Conservation (phyloP, 1,140 invertebrate genomes). For the Cecropterus lyciades region DNA sequence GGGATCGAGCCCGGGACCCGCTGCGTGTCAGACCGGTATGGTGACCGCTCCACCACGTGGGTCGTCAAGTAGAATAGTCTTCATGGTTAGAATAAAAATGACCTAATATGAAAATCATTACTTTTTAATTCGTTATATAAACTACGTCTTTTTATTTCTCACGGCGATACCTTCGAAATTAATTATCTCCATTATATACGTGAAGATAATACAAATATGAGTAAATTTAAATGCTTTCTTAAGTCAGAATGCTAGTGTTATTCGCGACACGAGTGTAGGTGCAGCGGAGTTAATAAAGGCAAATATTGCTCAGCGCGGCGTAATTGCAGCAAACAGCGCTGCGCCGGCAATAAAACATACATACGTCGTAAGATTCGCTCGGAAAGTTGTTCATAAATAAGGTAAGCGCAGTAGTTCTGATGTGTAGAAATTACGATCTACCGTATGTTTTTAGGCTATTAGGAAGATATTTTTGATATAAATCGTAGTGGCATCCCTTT, state of each 20-base stretch:
- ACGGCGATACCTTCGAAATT: background rate
- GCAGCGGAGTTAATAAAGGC: conserved; percentile 46
- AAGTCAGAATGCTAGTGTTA: conserved; percentile 3
- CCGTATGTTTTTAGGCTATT: too few species aligned
- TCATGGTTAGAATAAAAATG: too few species aligned
- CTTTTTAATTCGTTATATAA: too few species aligned
- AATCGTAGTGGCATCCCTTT: too few species aligned
- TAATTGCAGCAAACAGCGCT: conserved; percentile 53
- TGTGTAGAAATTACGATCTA: background rate
- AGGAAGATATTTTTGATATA: too few species aligned
- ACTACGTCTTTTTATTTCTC: too few species aligned
- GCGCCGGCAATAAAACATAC: conserved; percentile 49
- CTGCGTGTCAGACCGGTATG: too few species aligned
- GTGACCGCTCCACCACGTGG: too few species aligned
- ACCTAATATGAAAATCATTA: too few species aligned
- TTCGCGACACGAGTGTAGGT: conserved; percentile 12
- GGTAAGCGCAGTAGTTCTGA: conserved; percentile 33
- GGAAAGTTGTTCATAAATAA: conserved; percentile 14
- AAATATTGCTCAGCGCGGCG: conserved; percentile 46
- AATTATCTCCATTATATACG: background rate
- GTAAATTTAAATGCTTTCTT: conserved; percentile 4
- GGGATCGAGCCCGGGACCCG: too few species aligned
- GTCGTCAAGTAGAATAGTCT: too few species aligned
- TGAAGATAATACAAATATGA: background rate
- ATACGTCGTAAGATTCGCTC: conserved; percentile 37